These are phyloP conservation scores for Agrotis exclamationis DNA, from an alignment of 2,888 invertebrate species.

Conservation along the genomic window DNA sequence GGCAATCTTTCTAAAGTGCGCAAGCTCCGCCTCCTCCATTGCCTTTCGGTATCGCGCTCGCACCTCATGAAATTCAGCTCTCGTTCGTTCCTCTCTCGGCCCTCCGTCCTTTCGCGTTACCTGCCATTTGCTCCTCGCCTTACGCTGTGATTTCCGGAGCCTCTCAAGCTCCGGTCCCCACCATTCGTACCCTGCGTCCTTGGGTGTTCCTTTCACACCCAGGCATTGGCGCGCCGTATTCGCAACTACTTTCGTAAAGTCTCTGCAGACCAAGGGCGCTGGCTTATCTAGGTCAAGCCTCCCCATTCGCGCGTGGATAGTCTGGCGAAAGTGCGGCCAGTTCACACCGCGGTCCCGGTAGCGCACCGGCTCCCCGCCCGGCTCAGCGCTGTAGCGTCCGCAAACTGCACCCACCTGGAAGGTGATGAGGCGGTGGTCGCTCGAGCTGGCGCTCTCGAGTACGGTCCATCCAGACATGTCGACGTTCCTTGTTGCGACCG, in stretches of 20 bases:
- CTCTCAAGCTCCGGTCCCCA: slow-evolving; percentile 40
- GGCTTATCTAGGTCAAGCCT: not conserved
- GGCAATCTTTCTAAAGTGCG: too few relatives aligned
- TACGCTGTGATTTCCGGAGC: slow-evolving; percentile 16
- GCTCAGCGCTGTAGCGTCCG: not conserved
- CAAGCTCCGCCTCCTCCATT: too few relatives aligned
- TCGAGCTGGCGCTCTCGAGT: slow-evolving; percentile 26
- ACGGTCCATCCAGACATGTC: not conserved
- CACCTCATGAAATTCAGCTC: too few relatives aligned
- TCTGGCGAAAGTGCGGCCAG: slow-evolving; percentile 14
- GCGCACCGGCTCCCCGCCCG: not conserved
- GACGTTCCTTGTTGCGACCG: slow-evolving; percentile 41
- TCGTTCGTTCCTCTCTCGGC: too few relatives aligned
- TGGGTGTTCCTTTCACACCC: not conserved
- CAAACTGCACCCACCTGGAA: not conserved
- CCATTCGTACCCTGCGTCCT: slow-evolving; percentile 43
- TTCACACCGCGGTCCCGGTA: slow-evolving; percentile 13
- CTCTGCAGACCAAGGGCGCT: slow-evolving; percentile 6
- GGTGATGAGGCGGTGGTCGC: slow-evolving; percentile 57
- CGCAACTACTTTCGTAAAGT: not conserved
- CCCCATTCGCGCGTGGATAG: slow-evolving; percentile 5
- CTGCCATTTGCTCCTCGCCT: too few relatives aligned
- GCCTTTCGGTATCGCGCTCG: too few relatives aligned
- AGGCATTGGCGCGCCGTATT: slow-evolving; percentile 1
- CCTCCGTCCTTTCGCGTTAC: too few relatives aligned